Evolutionary conservation across 2,113 vertebrate species (phyloP).

Genomic region (Corvus moneduloides): DNA sequence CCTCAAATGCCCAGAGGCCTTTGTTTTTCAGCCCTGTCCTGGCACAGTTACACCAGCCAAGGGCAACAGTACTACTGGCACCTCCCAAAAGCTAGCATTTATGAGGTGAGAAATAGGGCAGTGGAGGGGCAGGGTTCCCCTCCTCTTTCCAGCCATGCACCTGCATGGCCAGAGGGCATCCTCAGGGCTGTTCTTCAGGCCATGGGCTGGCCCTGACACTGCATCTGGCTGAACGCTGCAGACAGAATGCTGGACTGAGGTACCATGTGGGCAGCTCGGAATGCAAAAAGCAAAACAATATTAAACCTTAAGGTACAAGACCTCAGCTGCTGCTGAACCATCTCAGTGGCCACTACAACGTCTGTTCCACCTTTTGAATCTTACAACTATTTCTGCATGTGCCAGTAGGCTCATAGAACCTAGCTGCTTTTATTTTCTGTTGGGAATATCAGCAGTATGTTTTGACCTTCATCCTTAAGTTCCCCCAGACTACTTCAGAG

Average conservation of each 20-base stretch:
- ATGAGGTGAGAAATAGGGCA: not conserved
- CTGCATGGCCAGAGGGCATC: not conserved
- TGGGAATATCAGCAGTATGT: not conserved
- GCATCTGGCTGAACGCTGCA: not conserved
- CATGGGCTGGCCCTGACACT: not conserved
- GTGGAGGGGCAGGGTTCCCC: not conserved
- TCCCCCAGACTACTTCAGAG: not conserved
- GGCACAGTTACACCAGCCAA: not conserved
- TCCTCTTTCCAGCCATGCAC: rapidly evolving
- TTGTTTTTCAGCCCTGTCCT: not conserved
- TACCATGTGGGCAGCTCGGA: not conserved
- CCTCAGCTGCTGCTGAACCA: not conserved
- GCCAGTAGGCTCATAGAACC: not conserved
- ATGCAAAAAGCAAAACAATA: not conserved
- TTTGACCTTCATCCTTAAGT: not conserved
- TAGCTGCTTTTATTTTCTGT: not conserved
- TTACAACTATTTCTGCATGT: not conserved
- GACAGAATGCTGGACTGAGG: not conserved
- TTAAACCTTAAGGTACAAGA: not conserved
- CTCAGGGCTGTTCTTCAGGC: too few species aligned
- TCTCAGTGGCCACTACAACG: not conserved
- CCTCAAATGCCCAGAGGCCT: not conserved
- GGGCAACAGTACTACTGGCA: not conserved
- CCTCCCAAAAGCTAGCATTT: not conserved
- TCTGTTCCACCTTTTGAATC: not conserved